Evolutionary conservation across 2,797 vertebrate species (phyloP).

Genomic region (Huso huso): DNA sequence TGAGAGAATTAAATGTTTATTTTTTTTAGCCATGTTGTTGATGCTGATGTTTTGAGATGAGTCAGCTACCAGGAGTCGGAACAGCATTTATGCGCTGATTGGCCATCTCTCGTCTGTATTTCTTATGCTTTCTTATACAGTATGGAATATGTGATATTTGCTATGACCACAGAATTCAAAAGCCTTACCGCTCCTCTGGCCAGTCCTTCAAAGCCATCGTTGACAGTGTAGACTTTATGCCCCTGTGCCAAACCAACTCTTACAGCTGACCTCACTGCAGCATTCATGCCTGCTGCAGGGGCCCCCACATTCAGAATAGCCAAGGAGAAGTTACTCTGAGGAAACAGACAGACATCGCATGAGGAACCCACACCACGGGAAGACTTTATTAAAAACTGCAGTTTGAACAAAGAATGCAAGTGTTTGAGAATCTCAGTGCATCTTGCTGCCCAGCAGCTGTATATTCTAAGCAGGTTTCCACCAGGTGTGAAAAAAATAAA

Average conservation of each 20-base stretch:
- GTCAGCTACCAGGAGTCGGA: too few species aligned
- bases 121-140: too few species aligned
- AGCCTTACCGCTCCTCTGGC: constrained; percentile 67
- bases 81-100: too few species aligned
- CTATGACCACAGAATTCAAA: too few species aligned
- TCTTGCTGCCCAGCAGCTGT: too few species aligned
- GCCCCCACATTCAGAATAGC: constrained; percentile 89
- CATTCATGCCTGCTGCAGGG: constrained; percentile 87
- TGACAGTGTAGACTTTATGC: constrained; percentile 74
- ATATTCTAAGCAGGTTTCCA: not conserved
- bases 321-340: constrained; percentile 73
- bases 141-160: too few species aligned
- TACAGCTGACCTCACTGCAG: constrained; percentile 78
- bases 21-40: too few species aligned
- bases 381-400: not conserved
- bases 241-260: constrained; percentile 72
- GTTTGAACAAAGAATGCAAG: not conserved
- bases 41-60: too few species aligned
- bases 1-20: too few species aligned
- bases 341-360: not conserved
- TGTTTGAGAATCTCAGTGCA: too few species aligned
- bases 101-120: too few species aligned
- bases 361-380: not conserved
- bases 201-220: constrained; percentile 83
- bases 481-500: not conserved